These are phyloP conservation scores for Calycopis cecrops DNA, from an alignment of 1,140 invertebrate species.

Conservation along the genomic window DNA sequence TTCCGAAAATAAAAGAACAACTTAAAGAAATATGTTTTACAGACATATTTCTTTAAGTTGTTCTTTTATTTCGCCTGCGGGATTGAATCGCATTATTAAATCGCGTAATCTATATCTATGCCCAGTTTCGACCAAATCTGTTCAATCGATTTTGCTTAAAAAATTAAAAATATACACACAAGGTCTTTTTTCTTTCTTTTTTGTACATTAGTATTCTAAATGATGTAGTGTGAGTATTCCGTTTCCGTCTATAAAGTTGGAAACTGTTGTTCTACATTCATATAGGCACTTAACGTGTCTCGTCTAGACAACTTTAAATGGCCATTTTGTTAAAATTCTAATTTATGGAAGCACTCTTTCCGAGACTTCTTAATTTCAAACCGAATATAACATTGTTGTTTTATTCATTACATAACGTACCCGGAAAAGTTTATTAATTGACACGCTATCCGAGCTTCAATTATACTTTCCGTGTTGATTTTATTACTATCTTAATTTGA, in stretches of 20 bases:
- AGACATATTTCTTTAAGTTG: too few species aligned
- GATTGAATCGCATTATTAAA: too few species aligned
- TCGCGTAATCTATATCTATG: too few species aligned
- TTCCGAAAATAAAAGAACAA: too few species aligned
- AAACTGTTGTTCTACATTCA: not conserved
- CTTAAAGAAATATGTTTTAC: too few species aligned
- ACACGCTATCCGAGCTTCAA: not conserved
- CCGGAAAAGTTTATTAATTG: slow-evolving; percentile 2
- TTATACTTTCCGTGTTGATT: not conserved
- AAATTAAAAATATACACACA: too few species aligned
- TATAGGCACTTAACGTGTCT: not conserved
- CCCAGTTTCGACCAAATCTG: too few species aligned
- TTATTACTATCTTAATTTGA: slow-evolving; percentile 1
- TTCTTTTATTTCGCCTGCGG: too few species aligned
- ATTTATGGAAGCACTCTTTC: slow-evolving; percentile 5
- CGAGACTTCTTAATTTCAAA: not conserved
- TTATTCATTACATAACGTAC: not conserved
- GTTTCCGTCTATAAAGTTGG: not conserved
- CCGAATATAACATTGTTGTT: not conserved
- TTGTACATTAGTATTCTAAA: too few species aligned
- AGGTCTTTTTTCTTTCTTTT: too few species aligned
- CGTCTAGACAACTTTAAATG: slow-evolving; percentile 5
- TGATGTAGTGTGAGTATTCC: too few species aligned
- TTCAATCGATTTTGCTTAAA: too few species aligned
- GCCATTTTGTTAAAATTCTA: not conserved